Evolutionary conservation across 2,888 invertebrate genomes (phyloP).

Genomic region (Unio pictorum): DNA sequence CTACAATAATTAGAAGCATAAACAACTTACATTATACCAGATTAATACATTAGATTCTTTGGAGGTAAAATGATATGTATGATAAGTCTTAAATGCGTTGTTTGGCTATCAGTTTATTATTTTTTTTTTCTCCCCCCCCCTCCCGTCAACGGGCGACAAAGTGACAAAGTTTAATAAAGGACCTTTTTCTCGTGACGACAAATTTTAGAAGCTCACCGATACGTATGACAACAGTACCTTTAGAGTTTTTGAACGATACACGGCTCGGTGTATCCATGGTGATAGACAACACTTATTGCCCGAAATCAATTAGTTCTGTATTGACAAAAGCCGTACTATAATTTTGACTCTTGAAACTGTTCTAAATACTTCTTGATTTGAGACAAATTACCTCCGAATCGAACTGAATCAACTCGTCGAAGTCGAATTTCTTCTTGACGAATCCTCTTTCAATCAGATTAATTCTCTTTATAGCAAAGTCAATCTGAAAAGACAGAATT

Average conservation of each 20-base stretch:
- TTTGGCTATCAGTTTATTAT: too few species aligned
- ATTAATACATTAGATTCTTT: too few species aligned
- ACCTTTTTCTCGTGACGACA: too few species aligned
- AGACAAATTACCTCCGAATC: conserved; percentile 49
- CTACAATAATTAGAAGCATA: too few species aligned
- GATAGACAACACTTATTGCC: neutral
- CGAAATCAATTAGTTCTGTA: too few species aligned
- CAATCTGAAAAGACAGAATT: conserved; percentile 37
- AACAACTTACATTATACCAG: too few species aligned
- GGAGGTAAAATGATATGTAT: too few species aligned
- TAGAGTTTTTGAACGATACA: neutral
- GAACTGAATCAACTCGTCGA: conserved; percentile 43
- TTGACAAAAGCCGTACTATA: neutral
- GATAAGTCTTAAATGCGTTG: too few species aligned
- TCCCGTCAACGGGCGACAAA: too few species aligned
- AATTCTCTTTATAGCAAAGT: conserved; percentile 45
- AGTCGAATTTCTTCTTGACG: conserved; percentile 45
- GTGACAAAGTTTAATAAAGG: too few species aligned
- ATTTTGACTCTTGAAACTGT: neutral
- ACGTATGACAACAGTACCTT: neutral
- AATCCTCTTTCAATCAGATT: conserved; percentile 51
- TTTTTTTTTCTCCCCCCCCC: too few species aligned
- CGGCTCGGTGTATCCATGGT: neutral
- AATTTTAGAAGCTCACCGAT: neutral
- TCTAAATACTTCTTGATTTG: neutral